Base-by-base conservation (phyloP, 2,113 vertebrate genomes). In the Istiophorus platypterus region DNA sequence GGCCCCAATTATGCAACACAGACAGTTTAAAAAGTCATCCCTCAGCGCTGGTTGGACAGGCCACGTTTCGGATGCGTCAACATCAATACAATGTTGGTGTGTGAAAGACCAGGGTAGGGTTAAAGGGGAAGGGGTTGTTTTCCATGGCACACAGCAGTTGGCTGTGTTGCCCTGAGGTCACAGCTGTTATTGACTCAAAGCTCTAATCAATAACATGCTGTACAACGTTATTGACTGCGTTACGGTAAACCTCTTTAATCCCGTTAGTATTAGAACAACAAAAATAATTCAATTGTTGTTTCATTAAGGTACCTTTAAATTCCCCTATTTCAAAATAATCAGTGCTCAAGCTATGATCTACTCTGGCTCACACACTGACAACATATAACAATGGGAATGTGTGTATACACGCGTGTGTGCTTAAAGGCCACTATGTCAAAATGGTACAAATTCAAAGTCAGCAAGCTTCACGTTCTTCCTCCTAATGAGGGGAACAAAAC, bases 101-200 rank as follows among this genome's bases (percentile, higher is more conserved):
- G 24, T 24, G 41, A 49, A 15, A 11, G 17, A 61, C 57, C 49
- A 71, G 58, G 42, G 47, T 20, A 45, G 22, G 41, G 83, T 52
- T 52, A 51, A 61, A 59, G 62, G 34, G 42, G 52, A 56, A 67
- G 45, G 12, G 31, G 45, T 24, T 58, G 57, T 75, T 87, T 85
- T 93, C 85, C 84, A 88, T 89, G 88, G 75, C 22, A 42, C 82
- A 86, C 82, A 57, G 7, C 11, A 7, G 18, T 47, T 8, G 22
- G 39, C 29, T 61, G 24, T 49, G 75, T 42, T 57, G 54, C 84
- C 85, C 76, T 7, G 56, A 54, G 34, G 85, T 8, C 34, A 41
- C 42, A 49, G 54, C 4, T 26, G 9, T 11, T 47, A 90, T 88
- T 34, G 85, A 87, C 20, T 34, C 34, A 17, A 56, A 73, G 64